Conservation (phyloP, 53 echinoderm and acorn worm genomes). For the Paelopatides confundens region DNA sequence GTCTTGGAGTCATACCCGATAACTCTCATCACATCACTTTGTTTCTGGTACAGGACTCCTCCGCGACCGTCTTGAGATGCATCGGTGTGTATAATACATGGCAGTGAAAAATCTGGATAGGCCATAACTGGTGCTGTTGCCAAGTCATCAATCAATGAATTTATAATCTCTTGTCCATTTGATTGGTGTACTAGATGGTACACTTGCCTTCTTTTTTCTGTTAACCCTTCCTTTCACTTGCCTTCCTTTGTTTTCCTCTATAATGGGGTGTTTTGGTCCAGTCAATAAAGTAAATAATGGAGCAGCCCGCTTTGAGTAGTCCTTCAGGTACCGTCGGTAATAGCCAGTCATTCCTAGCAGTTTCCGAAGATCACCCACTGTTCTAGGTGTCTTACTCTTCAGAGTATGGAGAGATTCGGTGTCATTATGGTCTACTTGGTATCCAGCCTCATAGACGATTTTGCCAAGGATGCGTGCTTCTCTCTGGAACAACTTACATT, state of each 20-base stretch:
- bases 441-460: constrained; percentile 44
- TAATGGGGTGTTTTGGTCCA: background rate
- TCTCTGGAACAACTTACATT: constrained; percentile 58
- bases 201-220: background rate
- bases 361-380: constrained; percentile 61
- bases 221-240: no score
- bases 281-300: background rate
- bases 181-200: constrained; percentile 49
- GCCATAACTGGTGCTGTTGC: constrained; percentile 60
- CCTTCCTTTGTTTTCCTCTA: no score
- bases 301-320: constrained; percentile 33
- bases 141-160: constrained; percentile 39
- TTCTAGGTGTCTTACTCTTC: constrained; percentile 14
- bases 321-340: constrained; percentile 52
- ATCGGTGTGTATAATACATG: constrained; percentile 59
- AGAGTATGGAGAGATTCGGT: background rate
- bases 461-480: constrained; percentile 63
- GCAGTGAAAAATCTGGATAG: constrained; percentile 43
- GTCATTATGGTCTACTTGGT: constrained; percentile 52
- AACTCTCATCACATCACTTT: constrained; percentile 54
- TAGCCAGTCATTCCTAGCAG: constrained; percentile 57
- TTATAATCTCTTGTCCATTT: constrained; percentile 26
- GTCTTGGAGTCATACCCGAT: constrained; percentile 66
- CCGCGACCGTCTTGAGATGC: constrained; percentile 76
- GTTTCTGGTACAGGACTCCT: constrained; percentile 61